Evolutionary conservation across 2,113 vertebrate species (phyloP).

Genomic region (Nesospiza acunhae): DNA sequence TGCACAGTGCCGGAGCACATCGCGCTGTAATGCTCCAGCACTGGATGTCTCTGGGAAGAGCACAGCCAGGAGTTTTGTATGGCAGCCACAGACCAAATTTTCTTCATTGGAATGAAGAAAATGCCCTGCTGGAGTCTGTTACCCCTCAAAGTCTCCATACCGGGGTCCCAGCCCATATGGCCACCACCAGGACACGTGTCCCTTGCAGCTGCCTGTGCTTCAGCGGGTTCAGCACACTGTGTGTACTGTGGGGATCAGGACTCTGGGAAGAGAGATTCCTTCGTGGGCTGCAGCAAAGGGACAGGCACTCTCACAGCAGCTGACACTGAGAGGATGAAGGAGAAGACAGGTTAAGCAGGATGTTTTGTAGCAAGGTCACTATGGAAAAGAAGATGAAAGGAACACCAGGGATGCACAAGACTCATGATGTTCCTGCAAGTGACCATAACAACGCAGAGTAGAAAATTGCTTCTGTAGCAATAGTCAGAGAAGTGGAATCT

Average conservation of each 20-base stretch:
- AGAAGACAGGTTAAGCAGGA: background rate
- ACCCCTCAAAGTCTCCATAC: background rate
- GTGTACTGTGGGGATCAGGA: background rate
- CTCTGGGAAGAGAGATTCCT: background rate
- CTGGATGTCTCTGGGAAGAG: background rate
- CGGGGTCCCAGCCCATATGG: background rate
- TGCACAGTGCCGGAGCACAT: background rate
- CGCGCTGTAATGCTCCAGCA: accelerated
- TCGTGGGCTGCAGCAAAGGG: background rate
- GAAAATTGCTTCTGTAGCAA: background rate
- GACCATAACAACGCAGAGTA: accelerated
- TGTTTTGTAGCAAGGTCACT: background rate
- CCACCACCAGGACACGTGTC: accelerated
- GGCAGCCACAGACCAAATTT: background rate
- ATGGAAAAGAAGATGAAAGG: background rate
- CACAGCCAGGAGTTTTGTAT: background rate
- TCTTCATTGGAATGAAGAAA: background rate
- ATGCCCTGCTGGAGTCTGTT: background rate
- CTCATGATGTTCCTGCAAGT: background rate
- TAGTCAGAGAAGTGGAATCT: background rate
- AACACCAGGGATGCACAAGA: background rate
- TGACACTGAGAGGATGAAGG: background rate
- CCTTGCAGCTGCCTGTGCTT: background rate
- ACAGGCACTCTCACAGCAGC: background rate
- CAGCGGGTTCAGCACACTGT: background rate